Conservation (phyloP, 64 coral and sea anemone genomes). For the Actinia tenebrosa region DNA sequence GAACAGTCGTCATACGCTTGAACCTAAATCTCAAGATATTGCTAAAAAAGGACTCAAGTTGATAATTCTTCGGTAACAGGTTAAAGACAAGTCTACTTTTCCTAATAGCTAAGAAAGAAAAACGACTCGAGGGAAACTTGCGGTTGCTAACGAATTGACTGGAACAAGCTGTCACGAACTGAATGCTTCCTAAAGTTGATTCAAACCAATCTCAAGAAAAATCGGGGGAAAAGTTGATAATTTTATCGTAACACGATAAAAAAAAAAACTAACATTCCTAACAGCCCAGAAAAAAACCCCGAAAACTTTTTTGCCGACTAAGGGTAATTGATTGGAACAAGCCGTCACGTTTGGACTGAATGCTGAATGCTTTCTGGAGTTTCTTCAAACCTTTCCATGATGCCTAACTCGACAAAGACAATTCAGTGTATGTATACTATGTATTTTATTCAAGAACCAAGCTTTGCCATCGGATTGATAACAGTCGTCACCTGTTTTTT, state of each 20-base stretch:
- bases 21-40: too few species aligned
- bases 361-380: not conserved
- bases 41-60: not conserved
- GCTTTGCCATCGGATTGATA: not conserved
- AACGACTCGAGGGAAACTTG: not conserved
- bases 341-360: too few species aligned
- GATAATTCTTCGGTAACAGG: not conserved
- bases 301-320: not conserved
- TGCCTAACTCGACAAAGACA: not conserved
- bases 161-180: not conserved
- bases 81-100: not conserved
- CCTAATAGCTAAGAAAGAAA: not conserved
- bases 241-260: too few species aligned
- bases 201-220: too few species aligned
- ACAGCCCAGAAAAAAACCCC: too few species aligned
- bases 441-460: constrained; percentile 23
- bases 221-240: too few species aligned
- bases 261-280: too few species aligned
- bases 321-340: too few species aligned
- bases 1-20: too few species aligned
- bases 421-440: constrained; percentile 27
- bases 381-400: not conserved
- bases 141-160: not conserved
- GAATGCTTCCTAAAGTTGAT: not conserved
- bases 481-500: constrained; percentile 20